Percentiles rank a stretch among this genome's conserved stretches.
Evolutionary conservation across 2,888 invertebrate genomes (phyloP).

Genomic region (Limnephilus rhombicus): DNA sequence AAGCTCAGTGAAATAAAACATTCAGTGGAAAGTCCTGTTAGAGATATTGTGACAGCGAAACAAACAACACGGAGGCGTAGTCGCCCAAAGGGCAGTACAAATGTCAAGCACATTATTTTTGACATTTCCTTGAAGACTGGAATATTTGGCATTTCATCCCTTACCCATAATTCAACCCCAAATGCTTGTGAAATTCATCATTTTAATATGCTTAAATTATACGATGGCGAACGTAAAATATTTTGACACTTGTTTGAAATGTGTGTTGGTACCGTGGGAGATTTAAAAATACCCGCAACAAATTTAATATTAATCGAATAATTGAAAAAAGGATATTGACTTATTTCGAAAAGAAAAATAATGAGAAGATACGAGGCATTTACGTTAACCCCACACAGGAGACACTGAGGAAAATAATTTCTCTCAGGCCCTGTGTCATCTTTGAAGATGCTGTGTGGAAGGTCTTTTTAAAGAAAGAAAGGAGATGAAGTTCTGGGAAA

Average conservation of each 20-base stretch:
- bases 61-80: background rate
- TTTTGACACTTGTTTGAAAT: background rate
- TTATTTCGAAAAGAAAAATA: too few species aligned
- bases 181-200: background rate
- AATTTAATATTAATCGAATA: too few species aligned
- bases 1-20: background rate
- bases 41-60: background rate
- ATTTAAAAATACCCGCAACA: too few species aligned
- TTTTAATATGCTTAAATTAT: background rate
- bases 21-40: background rate
- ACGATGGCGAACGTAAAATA: background rate
- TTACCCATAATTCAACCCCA: background rate
- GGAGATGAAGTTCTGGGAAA: too few species aligned
- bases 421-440: too few species aligned
- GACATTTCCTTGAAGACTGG: background rate
- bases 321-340: too few species aligned
- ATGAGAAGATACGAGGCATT: too few species aligned
- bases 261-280: too few species aligned
- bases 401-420: too few species aligned
- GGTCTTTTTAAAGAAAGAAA: too few species aligned
- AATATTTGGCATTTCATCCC: slow-evolving; percentile 26
- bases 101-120: slow-evolving; percentile 20
- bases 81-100: slow-evolving; percentile 14
- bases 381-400: too few species aligned
- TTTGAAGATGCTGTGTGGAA: too few species aligned